Evolutionary conservation across 1,140 invertebrate species (phyloP).

Genomic region (Drosophila pruinosa): DNA sequence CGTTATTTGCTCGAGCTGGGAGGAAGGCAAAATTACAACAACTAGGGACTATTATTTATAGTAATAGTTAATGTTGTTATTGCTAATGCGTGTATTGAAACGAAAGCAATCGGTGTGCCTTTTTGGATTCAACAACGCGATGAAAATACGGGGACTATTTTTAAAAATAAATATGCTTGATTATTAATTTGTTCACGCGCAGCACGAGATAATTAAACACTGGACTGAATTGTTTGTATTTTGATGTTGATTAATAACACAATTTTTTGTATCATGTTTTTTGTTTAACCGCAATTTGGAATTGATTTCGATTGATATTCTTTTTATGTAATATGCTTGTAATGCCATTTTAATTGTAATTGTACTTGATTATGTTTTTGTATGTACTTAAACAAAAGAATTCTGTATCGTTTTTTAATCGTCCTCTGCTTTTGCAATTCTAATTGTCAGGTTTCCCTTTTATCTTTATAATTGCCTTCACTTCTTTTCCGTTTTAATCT

Average conservation of each 20-base stretch:
- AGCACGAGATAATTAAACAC: conserved; percentile 50
- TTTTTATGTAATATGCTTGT: conserved; percentile 49
- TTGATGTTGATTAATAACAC: conserved; percentile 56
- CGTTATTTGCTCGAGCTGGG: conserved; percentile 92
- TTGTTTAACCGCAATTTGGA: conserved; percentile 48
- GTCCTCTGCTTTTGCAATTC: conserved; percentile 24
- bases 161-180: conserved; percentile 9
- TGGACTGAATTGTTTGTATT: conserved; percentile 77
- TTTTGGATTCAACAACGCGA: conserved; percentile 9
- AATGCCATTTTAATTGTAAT: conserved; percentile 36
- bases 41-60: conserved; percentile 43
- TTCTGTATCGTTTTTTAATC: conserved; percentile 18
- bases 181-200: conserved; percentile 37
- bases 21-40: conserved; percentile 89
- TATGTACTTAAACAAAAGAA: conserved; percentile 36
- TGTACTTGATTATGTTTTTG: conserved; percentile 31
- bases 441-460: conserved; percentile 30
- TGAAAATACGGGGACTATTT: conserved; percentile 31
- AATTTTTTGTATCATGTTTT: conserved; percentile 57
- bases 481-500: conserved; percentile 53
- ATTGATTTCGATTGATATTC: conserved; percentile 62
- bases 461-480: conserved; percentile 15
- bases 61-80: background rate
- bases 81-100: conserved; percentile 43
- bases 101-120: conserved; percentile 37